Evolutionary conservation across 2,113 vertebrate genomes (phyloP), one percentile per base, ranked within the genome.

Genomic region (Ellobius talpinus): DNA sequence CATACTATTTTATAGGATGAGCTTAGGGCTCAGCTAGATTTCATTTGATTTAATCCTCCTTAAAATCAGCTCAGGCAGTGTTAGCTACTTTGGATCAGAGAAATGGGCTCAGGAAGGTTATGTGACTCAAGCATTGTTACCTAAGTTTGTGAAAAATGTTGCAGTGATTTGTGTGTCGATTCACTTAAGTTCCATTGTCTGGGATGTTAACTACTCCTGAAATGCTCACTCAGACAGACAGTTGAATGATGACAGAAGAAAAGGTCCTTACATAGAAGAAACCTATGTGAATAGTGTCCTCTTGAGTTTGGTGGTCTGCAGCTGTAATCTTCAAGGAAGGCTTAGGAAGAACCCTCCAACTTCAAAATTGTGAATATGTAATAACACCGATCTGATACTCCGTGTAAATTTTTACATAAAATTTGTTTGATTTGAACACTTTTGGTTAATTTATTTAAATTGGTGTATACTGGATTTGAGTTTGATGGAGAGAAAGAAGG

Each of bases 41-140:
- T 93, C 12, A 92, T 77, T 94, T 94, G 7, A 89, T 52, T 89
- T 90, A 91, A 86, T 72, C 11, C 21, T 94, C 87, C 31, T 23
- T 63, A 94, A 95, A 94, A 78, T 13, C 36, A 42, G 14, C 89
- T 78, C 21, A 77, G 70, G 52, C 94, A 33, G 6, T 50, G 81
- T 42, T 78, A 87, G 55, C 11, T 73, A 76, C 36, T 39, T 90
- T 91, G 78, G 90, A 84, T 42, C 81, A 55, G 66, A 36, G 47
- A 94, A 39, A 72, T 76, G 81, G n/a, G 26, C 29, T 94, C 63
- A 89, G 68, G 85, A 93, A 93, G 9, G 21, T 74, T 61, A 63
- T 24, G 0, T 61, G 88, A 68, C 61, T 74, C 86, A 65, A 4
- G 2, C 4, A n/a, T 21, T 5, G 52, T n/a, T 76, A 29, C 68